A percentile compares a stretch with the other conserved stretches of the same genome.
phyloP scores from a whole-genome alignment of 2,888 invertebrate species.

The Pseudanteris insignis region DNA sequence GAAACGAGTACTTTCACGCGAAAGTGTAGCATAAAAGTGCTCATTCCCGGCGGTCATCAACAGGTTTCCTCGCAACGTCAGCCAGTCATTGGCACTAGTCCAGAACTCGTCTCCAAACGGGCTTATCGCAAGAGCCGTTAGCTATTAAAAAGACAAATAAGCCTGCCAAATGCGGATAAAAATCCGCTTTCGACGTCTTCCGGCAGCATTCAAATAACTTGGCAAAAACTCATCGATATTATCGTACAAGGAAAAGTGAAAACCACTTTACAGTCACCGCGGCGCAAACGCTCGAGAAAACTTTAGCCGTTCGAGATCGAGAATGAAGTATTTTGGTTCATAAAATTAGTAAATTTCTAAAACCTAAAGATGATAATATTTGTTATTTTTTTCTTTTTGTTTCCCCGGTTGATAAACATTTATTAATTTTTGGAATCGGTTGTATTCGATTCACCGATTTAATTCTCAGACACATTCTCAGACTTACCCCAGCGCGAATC shows the following conservation, averaged over 20 bases:
- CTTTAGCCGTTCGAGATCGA: too few relatives aligned
- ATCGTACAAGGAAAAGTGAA: slow-evolving; percentile 20
- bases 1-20: slow-evolving; percentile 18
- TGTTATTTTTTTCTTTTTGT: too few relatives aligned
- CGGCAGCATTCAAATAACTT: slow-evolving; percentile 23
- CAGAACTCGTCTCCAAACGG: slow-evolving; percentile 45
- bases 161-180: slow-evolving; percentile 32
- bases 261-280: too few relatives aligned
- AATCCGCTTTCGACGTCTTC: slow-evolving; percentile 32
- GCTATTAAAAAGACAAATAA: slow-evolving; percentile 43
- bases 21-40: slow-evolving; percentile 40
- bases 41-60: slow-evolving; percentile 51
- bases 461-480: too few relatives aligned
- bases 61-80: slow-evolving; percentile 53
- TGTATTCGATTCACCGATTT: too few relatives aligned
- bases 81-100: slow-evolving; percentile 57
- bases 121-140: slow-evolving; percentile 34
- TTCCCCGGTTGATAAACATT: too few relatives aligned
- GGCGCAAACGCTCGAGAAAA: too few relatives aligned
- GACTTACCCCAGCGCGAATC: too few relatives aligned
- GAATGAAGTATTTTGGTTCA: too few relatives aligned
- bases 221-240: slow-evolving; percentile 13
- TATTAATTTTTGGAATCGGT: too few relatives aligned
- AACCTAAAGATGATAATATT: too few relatives aligned
- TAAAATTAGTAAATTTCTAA: too few relatives aligned